Conservation (phyloP, 2,113 vertebrate species). For the Galeopterus variegatus region DNA sequence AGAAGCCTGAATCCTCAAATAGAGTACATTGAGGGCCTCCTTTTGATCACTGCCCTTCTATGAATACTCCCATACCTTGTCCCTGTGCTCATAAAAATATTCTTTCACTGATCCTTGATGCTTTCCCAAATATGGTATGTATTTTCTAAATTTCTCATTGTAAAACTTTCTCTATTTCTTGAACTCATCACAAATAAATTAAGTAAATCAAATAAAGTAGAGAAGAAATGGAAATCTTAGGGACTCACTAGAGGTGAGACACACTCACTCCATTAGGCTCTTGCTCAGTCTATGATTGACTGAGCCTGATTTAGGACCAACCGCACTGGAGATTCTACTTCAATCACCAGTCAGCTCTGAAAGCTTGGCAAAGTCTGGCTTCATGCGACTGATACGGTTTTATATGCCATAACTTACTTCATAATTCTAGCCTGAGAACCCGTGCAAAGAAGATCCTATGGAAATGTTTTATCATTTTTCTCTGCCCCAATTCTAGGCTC, state of each 20-base stretch:
- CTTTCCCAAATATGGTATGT: not conserved
- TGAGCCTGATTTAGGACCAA: not conserved
- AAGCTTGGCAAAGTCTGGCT: no score
- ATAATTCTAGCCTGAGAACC: not conserved
- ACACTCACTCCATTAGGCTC: not conserved
- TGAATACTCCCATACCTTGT: not conserved
- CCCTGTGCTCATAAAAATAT: slow-evolving; percentile 6
- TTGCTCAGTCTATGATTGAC: not conserved
- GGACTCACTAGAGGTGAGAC: not conserved
- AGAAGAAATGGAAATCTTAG: not conserved
- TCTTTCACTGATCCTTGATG: not conserved
- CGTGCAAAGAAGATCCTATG: not conserved
- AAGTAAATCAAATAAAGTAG: slow-evolving; percentile 9
- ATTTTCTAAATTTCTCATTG: slow-evolving; percentile 38
- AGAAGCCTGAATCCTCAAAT: slow-evolving; percentile 6
- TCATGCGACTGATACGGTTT: not conserved
- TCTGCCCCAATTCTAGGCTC: slow-evolving; percentile 15
- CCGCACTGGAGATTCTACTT: not conserved
- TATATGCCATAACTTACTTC: not conserved
- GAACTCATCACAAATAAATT: not conserved
- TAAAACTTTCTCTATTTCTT: not conserved
- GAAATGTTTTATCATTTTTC: not conserved
- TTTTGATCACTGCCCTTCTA: not conserved
- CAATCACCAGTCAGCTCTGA: not conserved
- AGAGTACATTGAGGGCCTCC: not conserved